A percentile compares a stretch with the other conserved stretches of the same genome.
Conservation (phyloP, 2,888 invertebrate genomes). For the Dolichopus griseipennis region DNA sequence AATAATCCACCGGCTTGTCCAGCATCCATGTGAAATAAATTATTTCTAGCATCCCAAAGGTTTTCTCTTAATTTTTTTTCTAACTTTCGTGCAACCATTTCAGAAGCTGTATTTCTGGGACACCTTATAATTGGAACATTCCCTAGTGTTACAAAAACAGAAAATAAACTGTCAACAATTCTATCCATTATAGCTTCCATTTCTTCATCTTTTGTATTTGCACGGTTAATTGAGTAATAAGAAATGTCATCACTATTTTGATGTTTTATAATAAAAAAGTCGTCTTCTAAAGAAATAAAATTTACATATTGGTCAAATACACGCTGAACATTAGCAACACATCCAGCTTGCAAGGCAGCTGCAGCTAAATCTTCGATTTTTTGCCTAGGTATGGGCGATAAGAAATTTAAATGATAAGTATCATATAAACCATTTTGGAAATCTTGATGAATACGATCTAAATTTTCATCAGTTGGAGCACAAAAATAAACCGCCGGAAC, state of each 20-base stretch:
- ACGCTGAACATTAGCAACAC: conserved; percentile 87
- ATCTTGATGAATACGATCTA: conserved; percentile 87
- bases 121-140: conserved; percentile 51
- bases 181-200: conserved; percentile 90
- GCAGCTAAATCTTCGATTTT: conserved; percentile 92
- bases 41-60: conserved; percentile 91
- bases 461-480: conserved; percentile 90
- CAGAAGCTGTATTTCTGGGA: conserved; percentile 93
- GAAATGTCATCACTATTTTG: conserved; percentile 85
- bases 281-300: conserved; percentile 96
- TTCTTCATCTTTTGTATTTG: conserved; percentile 88
- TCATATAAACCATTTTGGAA: conserved; percentile 85
- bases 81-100: conserved; percentile 94
- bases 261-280: conserved; percentile 88
- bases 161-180: conserved; percentile 93
- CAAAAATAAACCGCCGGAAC: conserved; percentile 98
- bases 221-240: conserved; percentile 91
- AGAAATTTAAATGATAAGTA: conserved; percentile 91
- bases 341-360: conserved; percentile 81
- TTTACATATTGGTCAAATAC: conserved; percentile 98
- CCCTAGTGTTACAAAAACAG: conserved; percentile 94
- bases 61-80: conserved; percentile 96
- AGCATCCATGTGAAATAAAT: conserved; percentile 82
- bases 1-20: conserved; percentile 62
- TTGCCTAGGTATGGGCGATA: conserved; percentile 87